These are phyloP conservation scores for Leuciscus idus DNA, from an alignment of 2,113 vertebrate species.

Conservation along the genomic window DNA sequence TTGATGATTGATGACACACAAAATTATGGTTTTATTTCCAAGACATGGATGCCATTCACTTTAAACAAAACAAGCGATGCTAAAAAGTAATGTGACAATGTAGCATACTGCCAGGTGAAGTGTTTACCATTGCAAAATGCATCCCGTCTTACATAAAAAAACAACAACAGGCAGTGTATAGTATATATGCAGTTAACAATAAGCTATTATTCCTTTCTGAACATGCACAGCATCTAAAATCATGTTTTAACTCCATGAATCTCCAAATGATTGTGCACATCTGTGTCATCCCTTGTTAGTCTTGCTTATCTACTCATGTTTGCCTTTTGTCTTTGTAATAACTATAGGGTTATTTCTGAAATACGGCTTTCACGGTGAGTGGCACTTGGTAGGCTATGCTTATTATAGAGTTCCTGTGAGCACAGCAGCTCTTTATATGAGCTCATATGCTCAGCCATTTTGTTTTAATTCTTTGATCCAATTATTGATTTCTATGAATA, in stretches of 20 bases:
- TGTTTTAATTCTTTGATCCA: neutral
- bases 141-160: too few relatives aligned
- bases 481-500: neutral
- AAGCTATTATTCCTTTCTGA: neutral
- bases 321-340: neutral
- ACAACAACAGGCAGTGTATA: neutral
- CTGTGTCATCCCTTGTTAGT: neutral
- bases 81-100: neutral
- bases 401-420: neutral
- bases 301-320: neutral
- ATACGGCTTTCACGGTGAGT: neutral
- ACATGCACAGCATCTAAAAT: neutral
- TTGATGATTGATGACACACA: too few relatives aligned
- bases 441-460: neutral
- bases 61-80: too few relatives aligned
- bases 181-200: neutral
- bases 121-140: too few relatives aligned
- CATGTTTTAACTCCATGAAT: neutral
- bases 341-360: constrained; percentile 6
- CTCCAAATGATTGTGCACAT: neutral
- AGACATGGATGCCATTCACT: too few relatives aligned
- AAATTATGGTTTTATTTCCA: too few relatives aligned
- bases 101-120: neutral
- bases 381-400: neutral
- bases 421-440: neutral